Evolutionary conservation across 2,113 vertebrate species (phyloP), one percentile per base, ranked within the genome.

Genomic region (Otocyon megalotis): DNA sequence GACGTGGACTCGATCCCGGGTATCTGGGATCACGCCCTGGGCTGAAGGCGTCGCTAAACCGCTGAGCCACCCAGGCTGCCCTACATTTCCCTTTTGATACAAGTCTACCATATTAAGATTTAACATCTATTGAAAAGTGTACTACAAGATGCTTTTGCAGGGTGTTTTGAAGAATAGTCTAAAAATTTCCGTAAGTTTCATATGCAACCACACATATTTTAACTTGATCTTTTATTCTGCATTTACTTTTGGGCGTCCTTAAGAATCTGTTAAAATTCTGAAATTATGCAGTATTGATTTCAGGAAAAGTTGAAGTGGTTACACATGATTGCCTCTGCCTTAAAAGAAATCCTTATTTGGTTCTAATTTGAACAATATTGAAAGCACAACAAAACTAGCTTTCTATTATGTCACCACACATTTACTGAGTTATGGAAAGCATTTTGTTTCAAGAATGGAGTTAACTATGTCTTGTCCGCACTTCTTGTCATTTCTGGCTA

Each of bases 281-380:
- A 98, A 96, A 94, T 93, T 88, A 69, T 93, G 98, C 62, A 95
- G 97, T 97, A 96, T 24, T 91, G 97, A 96, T 98, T 98, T 98
- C 97, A 91, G 93, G 93, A 97, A 94, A 90, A 96, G 71, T 5
- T 56, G 90, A 96, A 96, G 84, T 58, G 77, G 95, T 95, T 84
- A 43, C 71, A 96, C 96, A 65, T 95, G 95, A 60, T 93, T 98
- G 97, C 62, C 58, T 98, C 93, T 72, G 54, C 87, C 62, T 97
- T 94, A 93, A 92, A 96, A 98, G 89, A 97, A 96, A 53, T 15
- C 15, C 95, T 95, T 95, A 97, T 97, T 95, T 81, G 94, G 43
- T 97, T 97, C 85, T 96, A 95, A 50, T 82, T 98, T 98, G 92
- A 97, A 89, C 58, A 88, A 65, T 10, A 32, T 81, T 90, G 58